Evolutionary conservation across 2,888 invertebrate genomes (phyloP), one percentile per base, ranked within the genome.

Genomic region (Anthrax anthrax): DNA sequence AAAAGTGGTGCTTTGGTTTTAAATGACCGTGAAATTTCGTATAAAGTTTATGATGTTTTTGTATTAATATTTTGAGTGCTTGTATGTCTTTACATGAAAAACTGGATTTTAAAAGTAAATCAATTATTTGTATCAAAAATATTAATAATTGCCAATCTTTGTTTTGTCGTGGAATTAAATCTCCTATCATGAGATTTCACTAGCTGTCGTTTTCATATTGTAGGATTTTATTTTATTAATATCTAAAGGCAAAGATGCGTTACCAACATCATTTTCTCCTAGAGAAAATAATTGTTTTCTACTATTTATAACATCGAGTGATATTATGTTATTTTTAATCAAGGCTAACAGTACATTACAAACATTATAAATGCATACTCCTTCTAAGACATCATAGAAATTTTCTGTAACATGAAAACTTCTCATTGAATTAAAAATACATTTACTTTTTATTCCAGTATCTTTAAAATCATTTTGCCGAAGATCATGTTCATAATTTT

Each of bases 371-470:
- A 45, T 29, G 43, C 47, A 51, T 39, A 53, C 47, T 8, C 50
- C 47, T 41, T 51, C 52, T 12, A 48, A 43, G 39, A 51, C 16
- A 40, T 54, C 54, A 12, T 29, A 6, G 29, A 29, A 43, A 29
- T 52, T 54, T 16, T 50, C 43, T 17, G 46, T 46, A 18, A 44
- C 52, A 37, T 52, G 48, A 50, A 51, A 52, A 14, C 23, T n/a
- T 2, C 37, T 18, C 18, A 49, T 18, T 2, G 14, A 8, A 40
- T 49, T 43, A 27, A 49, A 49, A 32, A 43, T 32, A 14, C 49
- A 49, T 9, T 18, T 23, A 18, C 17, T 19, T 41, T 44, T 46
- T 13, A 51, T 47, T n/a, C 52, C 54, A 14, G 50, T 50, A 43
- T 50, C 18, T 38, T 42, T 41, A 29, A 36, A 40, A 44, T 51